phyloP scores from a whole-genome alignment of 1,140 invertebrate species.

The Aplysia californica region DNA sequence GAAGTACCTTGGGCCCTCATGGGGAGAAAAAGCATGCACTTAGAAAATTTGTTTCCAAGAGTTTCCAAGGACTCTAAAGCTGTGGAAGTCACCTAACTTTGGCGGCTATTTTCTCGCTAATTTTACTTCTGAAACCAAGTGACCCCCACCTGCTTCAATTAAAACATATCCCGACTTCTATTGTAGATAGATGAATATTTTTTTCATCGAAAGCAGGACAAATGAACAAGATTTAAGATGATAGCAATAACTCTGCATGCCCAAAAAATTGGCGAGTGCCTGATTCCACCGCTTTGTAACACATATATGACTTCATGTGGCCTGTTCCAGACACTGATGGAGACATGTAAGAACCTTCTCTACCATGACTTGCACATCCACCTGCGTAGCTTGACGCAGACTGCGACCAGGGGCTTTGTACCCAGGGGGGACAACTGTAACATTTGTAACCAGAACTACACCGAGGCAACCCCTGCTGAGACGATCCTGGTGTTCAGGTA shows the following conservation, averaged over 20 bases:
- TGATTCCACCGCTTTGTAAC: too few species aligned
- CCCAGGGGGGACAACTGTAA: conserved; percentile 60
- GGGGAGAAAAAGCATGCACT: not conserved
- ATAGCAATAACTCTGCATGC: too few species aligned
- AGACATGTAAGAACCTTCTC: conserved; percentile 68
- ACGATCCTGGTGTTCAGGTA: conserved; percentile 65
- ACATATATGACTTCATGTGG: not conserved
- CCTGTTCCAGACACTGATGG: conserved; percentile 63
- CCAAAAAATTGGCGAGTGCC: too few species aligned
- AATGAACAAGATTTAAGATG: too few species aligned
- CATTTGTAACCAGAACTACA: conserved; percentile 59
- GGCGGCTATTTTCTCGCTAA: too few species aligned
- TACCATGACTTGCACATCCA: conserved; percentile 67
- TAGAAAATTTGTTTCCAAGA: not conserved
- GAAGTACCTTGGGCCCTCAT: not conserved
- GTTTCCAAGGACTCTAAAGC: too few species aligned
- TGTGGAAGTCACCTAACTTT: too few species aligned
- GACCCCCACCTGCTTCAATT: too few species aligned
- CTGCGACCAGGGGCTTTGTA: conserved; percentile 59
- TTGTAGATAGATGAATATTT: too few species aligned
- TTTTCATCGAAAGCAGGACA: too few species aligned
- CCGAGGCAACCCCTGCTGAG: conserved; percentile 31
- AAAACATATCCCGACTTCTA: too few species aligned
- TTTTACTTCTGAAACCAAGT: too few species aligned
- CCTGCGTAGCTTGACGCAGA: conserved; percentile 53